Percentiles rank a stretch among this genome's conserved stretches.
These are phyloP conservation scores for Pimpla rufipes DNA, from an alignment of 2,888 invertebrate genomes.

Conservation along the genomic window DNA sequence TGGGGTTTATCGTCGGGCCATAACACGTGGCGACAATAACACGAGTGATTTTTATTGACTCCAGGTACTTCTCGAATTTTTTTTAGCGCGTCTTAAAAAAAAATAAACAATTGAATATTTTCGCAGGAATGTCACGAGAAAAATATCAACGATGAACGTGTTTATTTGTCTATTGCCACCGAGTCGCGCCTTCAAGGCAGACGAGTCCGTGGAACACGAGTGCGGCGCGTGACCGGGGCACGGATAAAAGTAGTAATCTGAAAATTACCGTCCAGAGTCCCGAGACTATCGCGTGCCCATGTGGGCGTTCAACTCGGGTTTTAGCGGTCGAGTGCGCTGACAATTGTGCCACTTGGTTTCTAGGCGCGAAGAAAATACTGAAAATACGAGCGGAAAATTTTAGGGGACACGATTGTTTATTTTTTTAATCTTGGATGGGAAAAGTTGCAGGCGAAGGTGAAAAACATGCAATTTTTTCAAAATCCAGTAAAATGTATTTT, in stretches of 20 bases:
- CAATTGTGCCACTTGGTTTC: neutral
- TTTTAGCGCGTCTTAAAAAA: neutral
- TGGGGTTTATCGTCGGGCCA: neutral
- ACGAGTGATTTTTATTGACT: neutral
- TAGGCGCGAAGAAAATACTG: no score
- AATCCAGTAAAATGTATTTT: no score
- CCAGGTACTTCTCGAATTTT: neutral
- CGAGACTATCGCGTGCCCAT: neutral
- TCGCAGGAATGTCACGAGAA: neutral
- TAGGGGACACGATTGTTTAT: no score
- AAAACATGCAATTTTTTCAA: no score
- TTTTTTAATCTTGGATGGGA: no score
- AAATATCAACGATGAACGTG: neutral
- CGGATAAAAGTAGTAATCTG: conserved; percentile 19
- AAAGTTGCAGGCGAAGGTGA: no score
- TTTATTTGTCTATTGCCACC: conserved; percentile 12
- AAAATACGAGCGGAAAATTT: no score
- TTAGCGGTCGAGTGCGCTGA: neutral
- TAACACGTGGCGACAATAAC: neutral
- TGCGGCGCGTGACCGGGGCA: neutral
- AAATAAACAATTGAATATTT: neutral
- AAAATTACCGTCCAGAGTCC: neutral
- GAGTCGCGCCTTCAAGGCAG: neutral
- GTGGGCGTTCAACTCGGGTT: neutral
- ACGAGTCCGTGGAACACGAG: conserved; percentile 2